Percentiles rank a stretch among this genome's conserved stretches.
phyloP scores from a whole-genome alignment of 2,888 invertebrate species.

The Oxystoma pomonae region DNA sequence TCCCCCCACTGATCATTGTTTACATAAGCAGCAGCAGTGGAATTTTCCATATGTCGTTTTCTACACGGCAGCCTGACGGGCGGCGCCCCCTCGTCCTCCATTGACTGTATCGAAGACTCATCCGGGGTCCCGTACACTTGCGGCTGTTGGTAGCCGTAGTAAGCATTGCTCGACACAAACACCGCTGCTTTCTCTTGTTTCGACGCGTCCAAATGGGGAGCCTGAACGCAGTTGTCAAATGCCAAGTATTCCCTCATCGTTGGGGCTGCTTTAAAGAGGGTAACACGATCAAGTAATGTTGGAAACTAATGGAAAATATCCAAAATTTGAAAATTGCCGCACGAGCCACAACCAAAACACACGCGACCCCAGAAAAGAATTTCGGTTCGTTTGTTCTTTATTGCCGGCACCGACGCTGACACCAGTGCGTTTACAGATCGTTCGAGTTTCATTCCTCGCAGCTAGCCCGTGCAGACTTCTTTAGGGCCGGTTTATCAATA shows the following conservation, averaged over 20 bases:
- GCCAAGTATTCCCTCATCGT: not conserved
- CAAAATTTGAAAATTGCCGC: not conserved
- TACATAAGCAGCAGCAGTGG: not conserved
- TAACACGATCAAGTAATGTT: not conserved
- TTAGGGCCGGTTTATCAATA: too few species aligned
- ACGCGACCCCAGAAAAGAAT: not conserved
- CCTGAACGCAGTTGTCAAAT: not conserved
- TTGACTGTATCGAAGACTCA: not conserved
- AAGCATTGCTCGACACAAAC: slow-evolving; percentile 19
- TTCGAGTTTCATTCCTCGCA: too few species aligned
- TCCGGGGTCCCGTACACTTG: not conserved
- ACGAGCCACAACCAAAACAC: not conserved
- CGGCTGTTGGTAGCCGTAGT: slow-evolving; percentile 19
- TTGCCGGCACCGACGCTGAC: not conserved
- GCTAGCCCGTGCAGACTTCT: too few species aligned
- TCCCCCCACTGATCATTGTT: slow-evolving; percentile 1
- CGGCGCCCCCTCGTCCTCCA: not conserved
- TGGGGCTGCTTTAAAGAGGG: not conserved
- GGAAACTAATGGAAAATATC: too few species aligned
- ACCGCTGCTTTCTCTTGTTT: not conserved
- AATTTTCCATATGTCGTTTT: not conserved
- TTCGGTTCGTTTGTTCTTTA: not conserved
- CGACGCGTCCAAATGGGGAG: not conserved
- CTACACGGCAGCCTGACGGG: not conserved
- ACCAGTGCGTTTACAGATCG: too few species aligned